A percentile compares a stretch with the other conserved stretches of the same genome.
Evolutionary conservation across 2,113 vertebrate species (phyloP).

Genomic region (Nesogale talazaci): DNA sequence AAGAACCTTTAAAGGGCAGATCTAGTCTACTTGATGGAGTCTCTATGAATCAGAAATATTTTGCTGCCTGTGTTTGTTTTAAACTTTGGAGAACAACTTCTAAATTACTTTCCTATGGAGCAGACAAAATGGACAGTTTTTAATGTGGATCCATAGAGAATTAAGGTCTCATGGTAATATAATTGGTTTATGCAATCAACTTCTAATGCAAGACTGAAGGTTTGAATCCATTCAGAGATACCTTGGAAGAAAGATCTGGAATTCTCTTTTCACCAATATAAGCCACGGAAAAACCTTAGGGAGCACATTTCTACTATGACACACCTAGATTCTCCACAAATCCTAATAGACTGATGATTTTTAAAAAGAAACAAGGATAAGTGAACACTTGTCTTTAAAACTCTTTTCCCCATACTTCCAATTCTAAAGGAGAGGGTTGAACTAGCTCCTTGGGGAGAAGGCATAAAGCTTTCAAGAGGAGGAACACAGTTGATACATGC

Average conservation of each 20-base stretch:
- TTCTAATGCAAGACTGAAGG: background rate
- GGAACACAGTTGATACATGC: rapidly evolving
- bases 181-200: background rate
- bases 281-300: background rate
- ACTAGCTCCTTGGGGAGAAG: background rate
- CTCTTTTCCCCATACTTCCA: no score
- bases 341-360: background rate
- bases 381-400: background rate
- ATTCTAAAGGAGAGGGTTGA: background rate
- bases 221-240: background rate
- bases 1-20: no score
- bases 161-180: background rate
- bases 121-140: background rate
- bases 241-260: background rate
- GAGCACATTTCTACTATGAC: background rate
- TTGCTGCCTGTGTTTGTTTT: no score
- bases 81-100: background rate
- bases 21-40: no score
- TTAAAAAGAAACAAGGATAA: background rate
- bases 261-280: no score
- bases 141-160: background rate
- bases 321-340: background rate
- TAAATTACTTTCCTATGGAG: background rate
- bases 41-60: no score
- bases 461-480: background rate